These are phyloP conservation scores for Anguilla obscura DNA, from an alignment of 2,797 vertebrate genomes.

Conservation along the genomic window DNA sequence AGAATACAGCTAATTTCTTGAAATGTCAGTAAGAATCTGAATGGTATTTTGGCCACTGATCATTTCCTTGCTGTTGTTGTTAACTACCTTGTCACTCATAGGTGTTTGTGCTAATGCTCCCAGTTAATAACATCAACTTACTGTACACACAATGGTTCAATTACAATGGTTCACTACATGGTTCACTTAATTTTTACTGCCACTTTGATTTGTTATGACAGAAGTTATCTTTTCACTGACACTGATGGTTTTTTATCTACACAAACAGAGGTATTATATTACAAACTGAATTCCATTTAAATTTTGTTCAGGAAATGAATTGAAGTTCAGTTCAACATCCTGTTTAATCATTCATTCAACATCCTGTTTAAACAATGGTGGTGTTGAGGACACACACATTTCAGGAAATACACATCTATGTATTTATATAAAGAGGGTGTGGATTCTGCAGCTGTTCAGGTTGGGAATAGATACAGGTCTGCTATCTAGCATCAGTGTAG, in stretches of 20 bases:
- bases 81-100: not conserved
- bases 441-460: not conserved
- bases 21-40: not conserved
- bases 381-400: not conserved
- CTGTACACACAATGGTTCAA: not conserved
- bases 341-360: not conserved
- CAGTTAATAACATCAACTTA: too few relatives aligned
- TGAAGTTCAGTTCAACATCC: too few relatives aligned
- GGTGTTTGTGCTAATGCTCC: too few relatives aligned
- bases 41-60: not conserved
- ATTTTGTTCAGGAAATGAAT: not conserved
- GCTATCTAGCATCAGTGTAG: too few relatives aligned
- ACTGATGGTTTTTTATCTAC: not conserved
- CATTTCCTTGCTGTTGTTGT: not conserved
- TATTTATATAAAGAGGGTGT: not conserved
- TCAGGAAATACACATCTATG: not conserved
- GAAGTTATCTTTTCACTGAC: too few relatives aligned
- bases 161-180: not conserved
- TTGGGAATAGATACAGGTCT: too few relatives aligned
- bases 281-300: not conserved
- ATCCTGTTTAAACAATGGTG: constrained; percentile 7
- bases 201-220: not conserved
- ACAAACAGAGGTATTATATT: not conserved
- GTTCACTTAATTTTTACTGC: not conserved
- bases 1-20: too few relatives aligned